Conservation (phyloP, 2,888 invertebrate genomes). For the Pelosia muscerda region DNA sequence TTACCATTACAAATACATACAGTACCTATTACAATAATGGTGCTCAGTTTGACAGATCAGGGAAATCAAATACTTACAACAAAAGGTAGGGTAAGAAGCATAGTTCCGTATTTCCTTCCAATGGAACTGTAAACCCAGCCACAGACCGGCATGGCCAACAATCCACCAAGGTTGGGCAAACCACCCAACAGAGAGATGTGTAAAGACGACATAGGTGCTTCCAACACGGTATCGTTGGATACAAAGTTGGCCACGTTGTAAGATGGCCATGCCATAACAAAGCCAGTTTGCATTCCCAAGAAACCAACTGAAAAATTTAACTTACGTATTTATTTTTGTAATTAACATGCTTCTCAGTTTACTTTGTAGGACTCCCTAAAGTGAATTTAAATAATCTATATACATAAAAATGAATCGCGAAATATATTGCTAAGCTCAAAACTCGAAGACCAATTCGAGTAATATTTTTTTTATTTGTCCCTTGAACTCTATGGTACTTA, state of each 20-base stretch:
- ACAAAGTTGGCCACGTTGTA: constrained; percentile 69
- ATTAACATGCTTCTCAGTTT: too few relatives aligned
- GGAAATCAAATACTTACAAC: constrained; percentile 70
- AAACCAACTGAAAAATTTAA: constrained; percentile 65
- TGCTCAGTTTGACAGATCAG: too few relatives aligned
- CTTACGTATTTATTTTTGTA: neutral
- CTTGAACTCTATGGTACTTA: too few relatives aligned
- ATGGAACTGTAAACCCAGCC: constrained; percentile 67
- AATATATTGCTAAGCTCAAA: too few relatives aligned
- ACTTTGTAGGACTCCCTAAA: too few relatives aligned
- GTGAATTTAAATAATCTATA: too few relatives aligned
- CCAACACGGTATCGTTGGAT: constrained; percentile 72
- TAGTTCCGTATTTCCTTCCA: constrained; percentile 76
- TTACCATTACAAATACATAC: too few relatives aligned
- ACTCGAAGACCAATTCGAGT: too few relatives aligned
- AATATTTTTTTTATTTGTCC: too few relatives aligned
- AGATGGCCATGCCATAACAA: constrained; percentile 77
- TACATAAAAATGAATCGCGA: too few relatives aligned
- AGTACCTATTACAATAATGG: neutral
- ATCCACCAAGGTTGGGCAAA: constrained; percentile 71
- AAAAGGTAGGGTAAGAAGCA: constrained; percentile 74
- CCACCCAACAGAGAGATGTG: constrained; percentile 75
- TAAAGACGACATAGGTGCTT: constrained; percentile 65
- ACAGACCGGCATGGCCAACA: constrained; percentile 71
- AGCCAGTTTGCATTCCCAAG: constrained; percentile 70